These are phyloP conservation scores for Pygmarrhopalites habei DNA, from an alignment of 1,140 invertebrate species.

Conservation along the genomic window DNA sequence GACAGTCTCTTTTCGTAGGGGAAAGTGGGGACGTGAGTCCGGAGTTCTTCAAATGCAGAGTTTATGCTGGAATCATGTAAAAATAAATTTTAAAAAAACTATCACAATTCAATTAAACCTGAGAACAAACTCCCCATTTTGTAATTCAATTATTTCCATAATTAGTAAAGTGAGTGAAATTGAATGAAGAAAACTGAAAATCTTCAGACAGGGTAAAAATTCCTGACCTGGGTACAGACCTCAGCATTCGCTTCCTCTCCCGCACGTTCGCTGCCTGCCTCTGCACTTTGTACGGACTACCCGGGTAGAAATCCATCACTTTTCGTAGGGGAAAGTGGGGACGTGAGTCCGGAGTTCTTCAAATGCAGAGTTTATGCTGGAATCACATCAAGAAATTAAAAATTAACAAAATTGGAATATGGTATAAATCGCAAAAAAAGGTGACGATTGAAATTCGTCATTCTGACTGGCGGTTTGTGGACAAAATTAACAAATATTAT, in stretches of 20 bases:
- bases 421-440: too few relatives aligned
- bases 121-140: too few relatives aligned
- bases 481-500: neutral
- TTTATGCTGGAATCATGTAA: slow-evolving; percentile 93
- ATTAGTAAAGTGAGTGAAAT: too few relatives aligned
- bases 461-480: too few relatives aligned
- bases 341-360: slow-evolving; percentile 89
- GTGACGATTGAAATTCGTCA: too few relatives aligned
- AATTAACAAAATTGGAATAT: neutral
- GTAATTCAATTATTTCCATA: too few relatives aligned
- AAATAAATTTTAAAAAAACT: too few relatives aligned
- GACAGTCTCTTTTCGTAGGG: slow-evolving; percentile 95
- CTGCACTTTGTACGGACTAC: slow-evolving; percentile 76
- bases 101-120: too few relatives aligned
- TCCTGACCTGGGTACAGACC: slow-evolving; percentile 54
- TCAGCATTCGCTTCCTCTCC: slow-evolving; percentile 92
- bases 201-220: slow-evolving; percentile 1
- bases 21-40: slow-evolving; percentile 94
- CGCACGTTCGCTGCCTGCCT: slow-evolving; percentile 84
- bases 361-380: slow-evolving; percentile 97
- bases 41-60: slow-evolving; percentile 92
- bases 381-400: slow-evolving; percentile 15
- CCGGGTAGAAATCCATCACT: slow-evolving; percentile 55
- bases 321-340: slow-evolving; percentile 97
- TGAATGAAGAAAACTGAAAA: too few relatives aligned